Base-by-base conservation (phyloP, 2,113 vertebrate species). In the Onychorhynchus coronatus region DNA sequence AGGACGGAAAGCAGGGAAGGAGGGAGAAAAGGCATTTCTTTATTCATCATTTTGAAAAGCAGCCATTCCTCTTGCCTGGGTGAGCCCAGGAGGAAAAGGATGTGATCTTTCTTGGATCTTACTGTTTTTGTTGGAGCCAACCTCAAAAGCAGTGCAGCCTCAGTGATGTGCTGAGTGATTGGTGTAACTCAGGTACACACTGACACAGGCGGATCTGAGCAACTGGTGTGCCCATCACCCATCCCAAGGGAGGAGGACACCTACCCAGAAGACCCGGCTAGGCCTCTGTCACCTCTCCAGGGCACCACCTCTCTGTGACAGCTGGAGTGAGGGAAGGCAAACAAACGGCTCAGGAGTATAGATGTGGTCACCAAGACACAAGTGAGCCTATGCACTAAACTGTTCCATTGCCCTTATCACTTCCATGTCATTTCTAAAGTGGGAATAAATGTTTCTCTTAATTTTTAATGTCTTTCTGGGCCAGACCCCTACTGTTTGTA, bases 171-270 rank as follows among this genome's bases (percentile, higher is more conserved):
- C 49, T 16, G 47, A 41, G 28, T 22, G 41, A 25, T 4, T 2
- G 1, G 28, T 73, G 42, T 47, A 13, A 68, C 14, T 41, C 46
- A n/a, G 63, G 11, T 19, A 49, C 11, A 6, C 27, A 23, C 37
- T 24, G 49, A 68, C 76, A 67, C 24, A 50, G 47, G 24, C 0
- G 0, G 37, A 20, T 67, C 65, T 0, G 0, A 66, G 65, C 2
- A 17, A 24, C 52, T 77, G 0, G 0, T 2, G 1, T 27, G 30
- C 30, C 16, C 41, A 30, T 70, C 67, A 7, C 35, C 49, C 2
- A 1, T 58, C 44, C 49, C 90, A 59, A 23, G 20, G 31, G 6
- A 58, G 11, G 6, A 81, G 66, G n/a, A 35, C 25, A 47, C 8
- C 53, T 77, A 39, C 44, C 44, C 53, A 63, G 88, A 59, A 82